These are phyloP conservation scores for Sanderia malayensis DNA, from an alignment of 30 jellyfish, hydroid and myxozoan species.

Conservation along the genomic window DNA sequence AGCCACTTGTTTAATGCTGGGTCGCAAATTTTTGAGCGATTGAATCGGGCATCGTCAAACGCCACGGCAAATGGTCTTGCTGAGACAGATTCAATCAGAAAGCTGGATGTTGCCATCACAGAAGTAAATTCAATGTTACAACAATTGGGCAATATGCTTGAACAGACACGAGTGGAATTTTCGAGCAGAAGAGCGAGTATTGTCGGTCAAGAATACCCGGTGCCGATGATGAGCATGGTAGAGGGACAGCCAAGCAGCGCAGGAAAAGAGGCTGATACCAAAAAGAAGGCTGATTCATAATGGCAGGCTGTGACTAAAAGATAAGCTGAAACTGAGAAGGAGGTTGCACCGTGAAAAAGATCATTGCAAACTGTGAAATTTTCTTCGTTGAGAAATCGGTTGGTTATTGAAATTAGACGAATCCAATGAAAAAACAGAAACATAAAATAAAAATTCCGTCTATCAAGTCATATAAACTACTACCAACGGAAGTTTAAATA, in stretches of 20 bases:
- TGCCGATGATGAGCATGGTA: too few relatives aligned
- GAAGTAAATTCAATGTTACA: constrained; percentile 55
- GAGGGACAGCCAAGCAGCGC: too few relatives aligned
- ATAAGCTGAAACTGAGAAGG: too few relatives aligned
- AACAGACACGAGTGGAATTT: constrained; percentile 43
- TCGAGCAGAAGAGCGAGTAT: constrained; percentile 39
- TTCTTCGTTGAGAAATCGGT: too few relatives aligned
- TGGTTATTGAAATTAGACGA: too few relatives aligned
- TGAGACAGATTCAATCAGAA: constrained; percentile 49
- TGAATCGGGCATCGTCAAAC: not conserved
- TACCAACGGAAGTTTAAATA: too few relatives aligned
- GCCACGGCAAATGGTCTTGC: not conserved
- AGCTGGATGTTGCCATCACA: constrained; percentile 54
- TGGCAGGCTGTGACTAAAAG: not conserved
- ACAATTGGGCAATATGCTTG: constrained; percentile 50
- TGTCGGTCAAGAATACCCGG: not conserved
- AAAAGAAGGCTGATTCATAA: not conserved
- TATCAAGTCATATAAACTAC: too few relatives aligned
- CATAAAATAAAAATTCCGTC: too few relatives aligned
- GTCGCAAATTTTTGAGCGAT: not conserved
- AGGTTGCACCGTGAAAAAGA: too few relatives aligned
- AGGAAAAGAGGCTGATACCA: too few relatives aligned
- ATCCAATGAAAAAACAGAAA: too few relatives aligned
- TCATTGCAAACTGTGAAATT: too few relatives aligned
- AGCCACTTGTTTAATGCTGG: not conserved